Evolutionary conservation across 2,888 invertebrate species (phyloP).

Genomic region (Steinernema scapterisci): DNA sequence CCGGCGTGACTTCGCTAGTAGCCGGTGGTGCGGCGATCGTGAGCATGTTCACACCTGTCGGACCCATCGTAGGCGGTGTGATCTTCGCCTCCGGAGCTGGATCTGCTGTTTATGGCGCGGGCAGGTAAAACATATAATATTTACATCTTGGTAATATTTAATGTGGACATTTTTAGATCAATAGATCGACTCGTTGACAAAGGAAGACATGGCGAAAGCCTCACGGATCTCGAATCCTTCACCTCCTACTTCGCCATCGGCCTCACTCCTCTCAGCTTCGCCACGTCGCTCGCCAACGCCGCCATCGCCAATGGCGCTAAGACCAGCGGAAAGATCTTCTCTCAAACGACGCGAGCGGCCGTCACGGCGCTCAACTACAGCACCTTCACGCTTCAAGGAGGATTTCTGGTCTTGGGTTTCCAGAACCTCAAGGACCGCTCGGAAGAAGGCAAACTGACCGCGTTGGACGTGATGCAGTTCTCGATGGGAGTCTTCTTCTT

Average conservation of each 20-base stretch:
- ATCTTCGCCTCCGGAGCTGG: not conserved
- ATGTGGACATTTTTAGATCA: not conserved
- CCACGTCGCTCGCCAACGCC: constrained; percentile 27
- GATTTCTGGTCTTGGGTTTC: constrained; percentile 27
- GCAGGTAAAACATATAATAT: too few species aligned
- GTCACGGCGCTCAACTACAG: constrained; percentile 34
- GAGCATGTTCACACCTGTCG: constrained; percentile 33
- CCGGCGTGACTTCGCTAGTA: not conserved
- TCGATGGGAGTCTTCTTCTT: constrained; percentile 40
- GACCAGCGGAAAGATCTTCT: constrained; percentile 34
- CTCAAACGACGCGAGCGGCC: not conserved
- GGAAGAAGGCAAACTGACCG: constrained; percentile 24
- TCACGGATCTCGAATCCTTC: constrained; percentile 33
- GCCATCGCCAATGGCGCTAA: constrained; percentile 33
- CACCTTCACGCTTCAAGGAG: constrained; percentile 35
- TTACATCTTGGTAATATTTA: too few species aligned
- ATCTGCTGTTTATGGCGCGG: constrained; percentile 16
- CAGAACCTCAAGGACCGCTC: constrained; percentile 29
- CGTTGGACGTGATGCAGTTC: constrained; percentile 36
- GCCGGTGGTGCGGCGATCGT: not conserved
- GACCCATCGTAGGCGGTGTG: not conserved
- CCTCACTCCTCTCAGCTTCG: constrained; percentile 24
- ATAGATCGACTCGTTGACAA: constrained; percentile 35
- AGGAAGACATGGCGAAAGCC: constrained; percentile 36
- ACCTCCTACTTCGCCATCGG: constrained; percentile 30